Base-by-base conservation (phyloP, 2,113 vertebrate genomes). In the Pteruthius melanotis region DNA sequence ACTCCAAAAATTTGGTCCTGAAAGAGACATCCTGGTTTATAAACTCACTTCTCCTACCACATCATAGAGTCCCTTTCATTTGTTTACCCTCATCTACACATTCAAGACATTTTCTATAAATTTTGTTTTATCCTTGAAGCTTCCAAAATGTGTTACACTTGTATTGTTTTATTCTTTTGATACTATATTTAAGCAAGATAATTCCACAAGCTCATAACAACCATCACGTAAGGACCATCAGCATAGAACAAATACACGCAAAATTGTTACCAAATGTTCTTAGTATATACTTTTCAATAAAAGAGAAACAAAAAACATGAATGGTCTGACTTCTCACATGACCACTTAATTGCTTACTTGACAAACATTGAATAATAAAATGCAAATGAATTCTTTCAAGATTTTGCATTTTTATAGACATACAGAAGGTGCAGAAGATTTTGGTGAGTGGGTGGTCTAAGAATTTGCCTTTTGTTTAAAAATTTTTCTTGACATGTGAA, bases 201-300 rank as follows among this genome's bases (percentile, higher is more conserved):
- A 94, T 94, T 91, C 47, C 71, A 61, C 30, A 47, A 6, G 11
- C 40, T 92, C 24, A 52, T 33, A 80, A 42, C 40, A 92, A 54
- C 23, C 10, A 63, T 33, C 23, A 65, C 1, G 5, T 56, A 83
- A 53, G 7, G 68, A 35, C 79, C 83, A 95, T 95, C 83, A 95
- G 35, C 65, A 87, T 33, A 93, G 87, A 94, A 95, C 35, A 98
- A 92, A 93, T 59, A 61, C 64, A 42, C 19, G 70, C 22, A 35
- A 92, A 95, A 94, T 94, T 93, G 74, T 80, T 95, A 77, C 91
- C 96, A 97, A 95, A 95, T 95, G 92, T 93, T 81, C 79, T 65
- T 69, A 83, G 37, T 78, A 71, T 93, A 91, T 39, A 87, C 63
- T 94, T 95, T 89, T 72, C 47, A 87, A 37, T 40, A 92, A 83